phyloP scores from a whole-genome alignment of 2,888 invertebrate species.

The Caenorhabditis sp. region DNA sequence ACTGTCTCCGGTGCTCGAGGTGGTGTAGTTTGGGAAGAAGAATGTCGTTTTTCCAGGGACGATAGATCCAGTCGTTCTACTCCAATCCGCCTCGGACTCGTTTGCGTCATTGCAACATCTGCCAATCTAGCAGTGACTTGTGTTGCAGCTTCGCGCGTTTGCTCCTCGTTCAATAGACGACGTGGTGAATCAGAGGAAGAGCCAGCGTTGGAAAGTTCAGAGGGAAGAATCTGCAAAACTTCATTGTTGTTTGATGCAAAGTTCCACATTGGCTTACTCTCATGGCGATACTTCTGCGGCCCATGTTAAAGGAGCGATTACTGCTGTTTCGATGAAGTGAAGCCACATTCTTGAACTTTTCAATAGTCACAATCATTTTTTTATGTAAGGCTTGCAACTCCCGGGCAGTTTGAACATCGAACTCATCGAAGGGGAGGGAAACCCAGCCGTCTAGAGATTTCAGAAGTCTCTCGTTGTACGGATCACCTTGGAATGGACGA shows the following conservation, averaged over 20 bases:
- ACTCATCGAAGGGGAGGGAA: conserved; percentile 30
- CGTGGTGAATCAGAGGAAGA: not conserved
- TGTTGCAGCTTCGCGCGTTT: conserved; percentile 16
- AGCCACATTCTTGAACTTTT: conserved; percentile 19
- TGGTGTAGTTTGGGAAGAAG: conserved; percentile 28
- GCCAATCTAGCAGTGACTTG: conserved; percentile 37
- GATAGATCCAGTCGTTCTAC: conserved; percentile 16
- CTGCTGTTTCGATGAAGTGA: conserved; percentile 7
- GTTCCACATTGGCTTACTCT: not conserved
- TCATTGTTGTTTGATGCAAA: not conserved
- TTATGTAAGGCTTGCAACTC: not conserved
- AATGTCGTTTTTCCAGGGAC: not conserved
- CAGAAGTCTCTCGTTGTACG: not conserved
- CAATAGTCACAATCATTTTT: conserved; percentile 11
- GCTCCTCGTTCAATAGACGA: not conserved
- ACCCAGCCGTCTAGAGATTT: conserved; percentile 21
- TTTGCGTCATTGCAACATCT: conserved; percentile 16
- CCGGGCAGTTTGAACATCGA: conserved; percentile 23
- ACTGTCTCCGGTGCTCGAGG: not conserved
- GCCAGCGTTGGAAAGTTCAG: not conserved
- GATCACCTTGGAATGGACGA: conserved; percentile 10
- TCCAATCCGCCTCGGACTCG: conserved; percentile 9
- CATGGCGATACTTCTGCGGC: conserved; percentile 29
- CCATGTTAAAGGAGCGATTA: conserved; percentile 13
- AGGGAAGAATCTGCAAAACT: not conserved